Evolutionary conservation across 2,113 vertebrate species (phyloP).

Genomic region (Cardinalis cardinalis): DNA sequence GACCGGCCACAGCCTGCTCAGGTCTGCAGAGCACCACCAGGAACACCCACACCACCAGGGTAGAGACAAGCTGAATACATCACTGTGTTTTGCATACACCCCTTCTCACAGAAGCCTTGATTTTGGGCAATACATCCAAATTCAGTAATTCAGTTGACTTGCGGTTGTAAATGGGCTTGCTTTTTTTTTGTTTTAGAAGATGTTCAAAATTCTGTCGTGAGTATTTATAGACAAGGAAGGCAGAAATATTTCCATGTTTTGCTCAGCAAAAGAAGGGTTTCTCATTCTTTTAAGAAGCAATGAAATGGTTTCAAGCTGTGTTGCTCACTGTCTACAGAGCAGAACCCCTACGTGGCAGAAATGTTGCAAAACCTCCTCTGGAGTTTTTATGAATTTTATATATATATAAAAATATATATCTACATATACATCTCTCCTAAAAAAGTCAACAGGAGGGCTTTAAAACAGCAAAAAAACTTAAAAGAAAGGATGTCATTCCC

Average conservation of each 20-base stretch:
- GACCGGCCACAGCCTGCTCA: background rate
- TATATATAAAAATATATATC: background rate
- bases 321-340: background rate
- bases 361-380: background rate
- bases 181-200: background rate
- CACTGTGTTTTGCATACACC: background rate
- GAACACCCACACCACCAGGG: background rate
- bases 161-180: background rate
- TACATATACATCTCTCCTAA: background rate
- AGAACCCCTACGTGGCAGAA: background rate
- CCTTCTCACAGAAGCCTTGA: background rate
- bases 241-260: slow-evolving; percentile 7
- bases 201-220: background rate
- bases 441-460: background rate
- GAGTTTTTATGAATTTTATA: background rate
- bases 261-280: background rate
- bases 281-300: background rate
- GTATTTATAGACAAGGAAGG: slow-evolving; percentile 19
- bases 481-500: background rate
- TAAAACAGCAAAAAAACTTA: background rate
- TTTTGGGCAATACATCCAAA: background rate
- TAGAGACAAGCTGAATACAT: background rate
- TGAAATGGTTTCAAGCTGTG: background rate
- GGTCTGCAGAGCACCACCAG: background rate
- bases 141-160: background rate